Evolutionary conservation across 2,888 invertebrate species (phyloP), one percentile per base, ranked within the genome.

Genomic region (Cremastinae sp.): DNA sequence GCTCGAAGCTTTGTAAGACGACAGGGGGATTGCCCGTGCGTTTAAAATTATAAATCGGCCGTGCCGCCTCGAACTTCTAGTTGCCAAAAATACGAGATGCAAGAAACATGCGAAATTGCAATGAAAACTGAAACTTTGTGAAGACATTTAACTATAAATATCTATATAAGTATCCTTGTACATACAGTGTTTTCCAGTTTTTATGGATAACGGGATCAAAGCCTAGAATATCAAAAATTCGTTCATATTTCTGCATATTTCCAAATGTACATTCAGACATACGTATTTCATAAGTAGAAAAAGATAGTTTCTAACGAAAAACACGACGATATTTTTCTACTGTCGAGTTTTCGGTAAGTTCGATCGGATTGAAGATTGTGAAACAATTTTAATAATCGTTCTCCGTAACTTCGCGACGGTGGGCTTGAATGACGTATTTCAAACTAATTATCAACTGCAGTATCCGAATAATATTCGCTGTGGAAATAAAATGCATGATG

Each of bases 41-140:
- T 82, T 83, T 82, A 82, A 83, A 83, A 82, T 83, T 81, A 81
- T 81, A 81, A 82, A 81, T 81, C 77, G 80, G 78, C 78, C 73
- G 80, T 80, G 79, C 76, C 76, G 74, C 76, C 79, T 75, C 79
- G 74, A 43, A 77, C 76, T 81, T 73, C 62, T 80, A 78, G 81
- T 80, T 81, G 79, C 81, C 81, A 80, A 81, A 81, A 81, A 80
- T 81, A 81, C 81, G 80, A 80, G 79, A 80, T 80, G 81, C 79
- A 74, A 54, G 78, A 78, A 80, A 80, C 81, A 79, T 73, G 76
- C 59, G 65, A 80, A 81, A 69, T 81, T 75, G 70, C 78, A 74
- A 76, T 81, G 71, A 74, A 72, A 79, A 64, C 71, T 78, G 75
- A 75, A 78, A 68, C 68, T 62, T 75, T 68, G 71, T 62, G 75